Percentiles rank a stretch among this genome's conserved stretches.
These are phyloP conservation scores for Caenorhabditis inopinata DNA, from an alignment of 1,140 invertebrate species.

Conservation along the genomic window DNA sequence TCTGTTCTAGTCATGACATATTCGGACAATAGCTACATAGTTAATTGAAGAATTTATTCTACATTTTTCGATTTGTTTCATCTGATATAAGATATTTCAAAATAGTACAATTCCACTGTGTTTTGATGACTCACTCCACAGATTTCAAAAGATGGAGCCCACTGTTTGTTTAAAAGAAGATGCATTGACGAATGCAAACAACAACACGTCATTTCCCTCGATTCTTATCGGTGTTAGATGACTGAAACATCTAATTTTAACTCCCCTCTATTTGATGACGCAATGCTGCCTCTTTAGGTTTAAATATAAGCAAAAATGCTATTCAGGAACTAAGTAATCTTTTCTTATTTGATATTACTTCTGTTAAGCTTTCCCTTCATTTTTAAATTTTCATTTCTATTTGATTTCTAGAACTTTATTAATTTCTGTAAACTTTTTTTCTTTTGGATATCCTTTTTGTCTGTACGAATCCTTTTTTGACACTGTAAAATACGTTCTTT, in stretches of 20 bases:
- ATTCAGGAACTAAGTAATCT: too few relatives aligned
- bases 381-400: too few relatives aligned
- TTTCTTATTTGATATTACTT: too few relatives aligned
- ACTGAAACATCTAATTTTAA: too few relatives aligned
- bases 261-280: neutral
- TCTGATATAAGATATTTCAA: neutral
- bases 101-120: neutral
- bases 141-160: neutral
- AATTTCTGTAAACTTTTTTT: too few relatives aligned
- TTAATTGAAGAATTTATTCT: too few relatives aligned
- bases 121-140: neutral
- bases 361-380: too few relatives aligned
- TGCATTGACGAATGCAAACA: neutral
- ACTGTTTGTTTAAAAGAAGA: neutral
- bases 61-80: too few relatives aligned
- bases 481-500: too few relatives aligned
- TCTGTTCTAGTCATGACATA: too few relatives aligned
- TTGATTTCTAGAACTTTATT: too few relatives aligned
- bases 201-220: neutral
- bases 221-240: neutral
- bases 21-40: too few relatives aligned
- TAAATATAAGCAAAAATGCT: neutral
- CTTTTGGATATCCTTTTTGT: neutral
- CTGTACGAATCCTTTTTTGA: neutral
- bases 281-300: neutral